Evolutionary conservation across 92 coral and sea anemone genomes (phyloP), one percentile per base, ranked within the genome.

Genomic region (Anthopleura xanthogrammica): DNA sequence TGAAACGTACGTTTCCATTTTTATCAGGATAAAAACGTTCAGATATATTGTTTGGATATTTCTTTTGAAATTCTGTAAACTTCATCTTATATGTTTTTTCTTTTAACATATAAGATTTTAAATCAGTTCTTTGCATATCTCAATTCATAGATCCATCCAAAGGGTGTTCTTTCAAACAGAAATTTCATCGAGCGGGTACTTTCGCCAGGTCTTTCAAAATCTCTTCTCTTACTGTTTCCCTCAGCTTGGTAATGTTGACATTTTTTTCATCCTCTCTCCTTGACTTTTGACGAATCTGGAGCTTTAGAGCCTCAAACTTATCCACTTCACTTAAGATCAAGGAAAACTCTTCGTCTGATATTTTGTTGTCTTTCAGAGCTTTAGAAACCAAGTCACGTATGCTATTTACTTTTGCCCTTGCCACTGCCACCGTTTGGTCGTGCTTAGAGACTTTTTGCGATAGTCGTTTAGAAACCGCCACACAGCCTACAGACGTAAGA

Each of bases 401-500:
- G 86, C 80, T 83, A 74, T 83, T 76, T 76, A 75, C 86, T 83
- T 83, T 83, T 58, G 86, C 80, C 75, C 52, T 83, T 41, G 86
- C 86, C 52, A 55, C 65, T 6, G 86, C 86, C 72, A 83, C 86
- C 57, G 86, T 83, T 74, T 83, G 86, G 65, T 83, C 86, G 83
- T 87, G 90, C 76, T 87, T 87, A 72, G 78, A 70, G 43, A 87
- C 90, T 73, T 87, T 87, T 56, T 72, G 80, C 52, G 75, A 79
- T 58, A 87, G 84, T 41, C 81, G 73, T 79, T 87, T 87, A 40
- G 90, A 83, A 55, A 77, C 87, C 57, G 64, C 70, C 4, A 43
- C 90, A 82, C 84, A 83, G 56, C 87, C 87, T 16, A 83, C 87
- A 29, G 87, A 83, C 23, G 84, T 80, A 52, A 52, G 75, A 8